Conservation (phyloP, 1,140 invertebrate species). For the Oncopodura yosiiana region DNA sequence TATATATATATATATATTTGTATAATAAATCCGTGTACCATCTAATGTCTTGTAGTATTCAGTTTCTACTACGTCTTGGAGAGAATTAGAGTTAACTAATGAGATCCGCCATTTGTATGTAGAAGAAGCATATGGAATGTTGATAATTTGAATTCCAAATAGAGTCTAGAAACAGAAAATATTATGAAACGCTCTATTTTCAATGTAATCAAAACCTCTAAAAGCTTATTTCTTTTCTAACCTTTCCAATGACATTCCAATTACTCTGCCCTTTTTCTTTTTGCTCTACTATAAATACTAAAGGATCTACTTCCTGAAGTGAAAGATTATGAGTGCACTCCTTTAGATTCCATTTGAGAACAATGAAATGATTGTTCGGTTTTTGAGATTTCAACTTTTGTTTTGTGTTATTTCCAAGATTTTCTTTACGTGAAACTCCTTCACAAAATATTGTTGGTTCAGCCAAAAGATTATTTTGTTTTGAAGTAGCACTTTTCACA, state of each 20-base stretch:
- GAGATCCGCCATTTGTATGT: conserved; percentile 20
- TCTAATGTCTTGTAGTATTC: conserved; percentile 11
- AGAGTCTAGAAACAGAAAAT: conserved; percentile 1
- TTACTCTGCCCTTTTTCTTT: too few relatives aligned
- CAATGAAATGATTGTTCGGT: background rate
- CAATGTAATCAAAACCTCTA: background rate
- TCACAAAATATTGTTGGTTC: background rate
- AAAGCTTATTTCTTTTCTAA: background rate
- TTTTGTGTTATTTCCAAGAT: too few relatives aligned
- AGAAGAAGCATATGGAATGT: conserved; percentile 5
- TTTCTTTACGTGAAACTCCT: background rate
- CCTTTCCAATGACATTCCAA: background rate
- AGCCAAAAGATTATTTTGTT: too few relatives aligned
- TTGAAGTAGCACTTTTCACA: too few relatives aligned
- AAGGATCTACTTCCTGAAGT: too few relatives aligned
- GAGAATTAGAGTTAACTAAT: conserved; percentile 6
- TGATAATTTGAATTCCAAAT: conserved; percentile 4
- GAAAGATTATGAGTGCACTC: too few relatives aligned
- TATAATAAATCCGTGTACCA: conserved; percentile 13
- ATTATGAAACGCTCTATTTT: too few relatives aligned
- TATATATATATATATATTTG: too few relatives aligned
- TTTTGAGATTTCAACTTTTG: too few relatives aligned
- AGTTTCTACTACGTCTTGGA: background rate
- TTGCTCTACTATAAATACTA: too few relatives aligned
- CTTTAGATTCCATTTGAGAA: background rate